Evolutionary conservation across 2,113 vertebrate species (phyloP).

Genomic region (Bungarus multicinctus): DNA sequence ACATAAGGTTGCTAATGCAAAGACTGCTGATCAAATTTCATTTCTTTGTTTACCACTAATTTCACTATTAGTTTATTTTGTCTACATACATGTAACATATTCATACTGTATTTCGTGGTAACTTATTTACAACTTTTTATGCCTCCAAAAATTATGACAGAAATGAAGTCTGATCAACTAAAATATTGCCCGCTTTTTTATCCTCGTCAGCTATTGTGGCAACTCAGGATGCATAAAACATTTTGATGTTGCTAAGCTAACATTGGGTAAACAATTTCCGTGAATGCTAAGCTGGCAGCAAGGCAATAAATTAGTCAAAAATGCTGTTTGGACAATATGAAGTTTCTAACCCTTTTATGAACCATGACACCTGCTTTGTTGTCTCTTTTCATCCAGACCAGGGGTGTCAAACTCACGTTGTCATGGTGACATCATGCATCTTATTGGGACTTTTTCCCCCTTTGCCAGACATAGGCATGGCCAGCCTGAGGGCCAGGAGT

Average conservation of each 20-base stretch:
- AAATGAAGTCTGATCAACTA: not conserved
- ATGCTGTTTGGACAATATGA: not conserved
- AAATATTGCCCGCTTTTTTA: not conserved
- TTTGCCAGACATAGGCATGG: no score
- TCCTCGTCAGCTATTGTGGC: not conserved
- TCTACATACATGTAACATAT: not conserved
- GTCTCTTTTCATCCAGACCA: not conserved
- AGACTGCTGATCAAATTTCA: not conserved
- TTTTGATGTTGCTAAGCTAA: not conserved
- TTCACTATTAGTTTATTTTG: not conserved
- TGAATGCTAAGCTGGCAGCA: not conserved
- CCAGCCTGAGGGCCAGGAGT: no score
- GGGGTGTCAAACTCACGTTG: no score
- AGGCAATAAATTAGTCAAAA: not conserved
- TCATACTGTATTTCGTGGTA: not conserved
- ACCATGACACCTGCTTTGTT: not conserved
- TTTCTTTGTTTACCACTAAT: not conserved
- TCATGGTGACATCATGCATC: no score
- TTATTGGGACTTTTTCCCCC: no score
- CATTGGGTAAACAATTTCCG: not conserved
- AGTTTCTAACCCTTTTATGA: not conserved
- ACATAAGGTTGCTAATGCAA: not conserved
- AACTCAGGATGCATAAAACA: not conserved
- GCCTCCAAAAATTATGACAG: not conserved
- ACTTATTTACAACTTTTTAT: not conserved